phyloP scores from a whole-genome alignment of 2,888 invertebrate genomes.

The Agonopterix alstromeriana region DNA sequence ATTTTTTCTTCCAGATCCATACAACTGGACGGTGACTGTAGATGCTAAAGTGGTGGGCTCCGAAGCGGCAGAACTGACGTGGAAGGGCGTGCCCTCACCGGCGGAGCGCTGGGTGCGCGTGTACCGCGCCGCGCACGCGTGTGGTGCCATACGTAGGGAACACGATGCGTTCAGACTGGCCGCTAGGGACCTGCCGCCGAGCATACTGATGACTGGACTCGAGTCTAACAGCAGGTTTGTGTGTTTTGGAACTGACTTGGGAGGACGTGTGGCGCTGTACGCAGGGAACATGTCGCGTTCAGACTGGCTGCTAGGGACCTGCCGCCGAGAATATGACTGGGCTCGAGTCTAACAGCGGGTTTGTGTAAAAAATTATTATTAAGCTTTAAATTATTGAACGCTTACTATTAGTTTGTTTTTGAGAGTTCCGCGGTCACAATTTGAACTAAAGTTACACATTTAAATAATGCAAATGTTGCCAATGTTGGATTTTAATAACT shows the following conservation, averaged over 20 bases:
- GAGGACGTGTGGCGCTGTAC: constrained; percentile 77
- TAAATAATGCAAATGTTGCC: too few relatives aligned
- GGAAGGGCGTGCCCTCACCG: constrained; percentile 91
- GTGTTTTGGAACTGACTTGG: constrained; percentile 81
- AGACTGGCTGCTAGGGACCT: constrained; percentile 56
- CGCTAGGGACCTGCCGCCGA: constrained; percentile 47
- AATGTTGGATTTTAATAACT: too few relatives aligned
- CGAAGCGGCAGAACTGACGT: constrained; percentile 85
- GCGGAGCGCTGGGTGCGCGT: constrained; percentile 94
- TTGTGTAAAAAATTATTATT: too few relatives aligned
- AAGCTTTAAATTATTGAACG: too few relatives aligned
- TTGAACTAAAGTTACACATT: too few relatives aligned
- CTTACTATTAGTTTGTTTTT: too few relatives aligned
- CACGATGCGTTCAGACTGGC: constrained; percentile 63
- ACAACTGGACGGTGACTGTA: constrained; percentile 87
- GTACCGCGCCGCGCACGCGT: constrained; percentile 84
- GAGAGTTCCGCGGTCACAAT: too few relatives aligned
- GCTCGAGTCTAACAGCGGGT: constrained; percentile 78
- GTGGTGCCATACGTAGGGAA: constrained; percentile 47
- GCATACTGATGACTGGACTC: constrained; percentile 49
- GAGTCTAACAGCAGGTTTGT: constrained; percentile 78
- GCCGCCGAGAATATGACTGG: constrained; percentile 35
- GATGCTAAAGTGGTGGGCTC: constrained; percentile 86
- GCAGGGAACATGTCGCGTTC: constrained; percentile 56
- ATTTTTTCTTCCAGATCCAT: constrained; percentile 78